These are phyloP conservation scores for Callospermophilus lateralis DNA, from an alignment of 2,113 vertebrate species.

Conservation along the genomic window DNA sequence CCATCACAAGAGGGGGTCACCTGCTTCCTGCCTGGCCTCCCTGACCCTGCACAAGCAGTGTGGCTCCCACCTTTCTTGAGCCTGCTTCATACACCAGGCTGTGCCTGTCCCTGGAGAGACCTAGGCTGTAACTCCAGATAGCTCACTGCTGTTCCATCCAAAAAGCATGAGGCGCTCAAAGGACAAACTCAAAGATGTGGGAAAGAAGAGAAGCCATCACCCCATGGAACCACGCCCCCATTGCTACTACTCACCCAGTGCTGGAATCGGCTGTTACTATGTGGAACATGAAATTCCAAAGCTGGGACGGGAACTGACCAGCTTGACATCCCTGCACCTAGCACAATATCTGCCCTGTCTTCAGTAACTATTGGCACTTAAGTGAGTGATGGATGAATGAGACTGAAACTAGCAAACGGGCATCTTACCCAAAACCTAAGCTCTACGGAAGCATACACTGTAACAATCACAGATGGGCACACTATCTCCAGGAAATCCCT, in stretches of 20 bases:
- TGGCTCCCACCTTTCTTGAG: neutral
- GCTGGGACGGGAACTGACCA: neutral
- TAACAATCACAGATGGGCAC: neutral
- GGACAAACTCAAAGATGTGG: neutral
- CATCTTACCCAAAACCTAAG: neutral
- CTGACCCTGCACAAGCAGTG: neutral
- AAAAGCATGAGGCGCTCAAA: neutral
- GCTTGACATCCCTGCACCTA: neutral
- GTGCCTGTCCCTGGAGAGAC: neutral
- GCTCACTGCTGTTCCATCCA: neutral
- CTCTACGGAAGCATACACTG: neutral
- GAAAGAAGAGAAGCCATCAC: neutral
- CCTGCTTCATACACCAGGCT: neutral
- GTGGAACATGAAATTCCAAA: neutral
- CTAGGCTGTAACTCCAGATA: neutral
- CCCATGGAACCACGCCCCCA: neutral
- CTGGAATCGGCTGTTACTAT: neutral
- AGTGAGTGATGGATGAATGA: neutral
- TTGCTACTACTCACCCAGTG: too few relatives aligned
- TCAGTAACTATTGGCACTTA: neutral
- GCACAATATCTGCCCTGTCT: neutral
- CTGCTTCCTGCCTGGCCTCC: neutral
- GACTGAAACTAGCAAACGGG: neutral
- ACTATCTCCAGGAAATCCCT: neutral
- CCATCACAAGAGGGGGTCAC: constrained; percentile 32